A percentile compares a stretch with the other conserved stretches of the same genome.
Conservation (phyloP, 2,113 vertebrate genomes). For the Mystacornis crossleyi region DNA sequence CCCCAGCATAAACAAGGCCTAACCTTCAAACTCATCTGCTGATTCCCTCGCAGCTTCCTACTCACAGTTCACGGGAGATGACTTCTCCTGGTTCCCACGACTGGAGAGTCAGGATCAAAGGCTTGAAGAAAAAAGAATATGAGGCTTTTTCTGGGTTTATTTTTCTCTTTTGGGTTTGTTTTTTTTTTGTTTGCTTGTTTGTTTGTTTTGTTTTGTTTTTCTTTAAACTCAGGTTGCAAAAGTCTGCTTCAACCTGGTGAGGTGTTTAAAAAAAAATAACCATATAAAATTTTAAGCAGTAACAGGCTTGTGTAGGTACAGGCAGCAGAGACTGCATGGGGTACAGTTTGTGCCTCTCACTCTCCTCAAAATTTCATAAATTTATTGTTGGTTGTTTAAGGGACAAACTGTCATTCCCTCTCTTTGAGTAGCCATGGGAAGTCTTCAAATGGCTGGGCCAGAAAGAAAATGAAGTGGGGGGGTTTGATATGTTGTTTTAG, state of each 20-base stretch:
- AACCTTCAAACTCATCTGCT: constrained; percentile 13
- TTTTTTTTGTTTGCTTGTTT: background rate
- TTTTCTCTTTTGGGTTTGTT: no score
- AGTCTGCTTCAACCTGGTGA: background rate
- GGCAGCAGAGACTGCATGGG: background rate
- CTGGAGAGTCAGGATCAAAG: constrained; percentile 31
- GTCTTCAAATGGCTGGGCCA: background rate
- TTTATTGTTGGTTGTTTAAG: background rate
- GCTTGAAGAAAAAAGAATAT: background rate
- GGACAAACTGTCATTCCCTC: background rate
- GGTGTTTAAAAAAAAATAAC: background rate
- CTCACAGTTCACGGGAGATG: constrained; percentile 47
- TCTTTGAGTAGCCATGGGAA: background rate
- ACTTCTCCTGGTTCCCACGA: constrained; percentile 50
- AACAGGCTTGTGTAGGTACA: background rate
- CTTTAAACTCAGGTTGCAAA: background rate
- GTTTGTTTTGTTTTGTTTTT: no score
- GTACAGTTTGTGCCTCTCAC: background rate
- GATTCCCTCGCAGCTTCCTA: constrained; percentile 47
- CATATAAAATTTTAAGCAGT: background rate
- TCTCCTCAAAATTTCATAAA: background rate
- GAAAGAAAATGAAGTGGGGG: background rate
- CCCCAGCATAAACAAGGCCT: constrained; percentile 53
- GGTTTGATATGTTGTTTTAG: rapidly evolving
- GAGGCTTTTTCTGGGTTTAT: background rate